phyloP scores from a whole-genome alignment of 2,113 vertebrate genomes.

The Leucopsar rothschildi region DNA sequence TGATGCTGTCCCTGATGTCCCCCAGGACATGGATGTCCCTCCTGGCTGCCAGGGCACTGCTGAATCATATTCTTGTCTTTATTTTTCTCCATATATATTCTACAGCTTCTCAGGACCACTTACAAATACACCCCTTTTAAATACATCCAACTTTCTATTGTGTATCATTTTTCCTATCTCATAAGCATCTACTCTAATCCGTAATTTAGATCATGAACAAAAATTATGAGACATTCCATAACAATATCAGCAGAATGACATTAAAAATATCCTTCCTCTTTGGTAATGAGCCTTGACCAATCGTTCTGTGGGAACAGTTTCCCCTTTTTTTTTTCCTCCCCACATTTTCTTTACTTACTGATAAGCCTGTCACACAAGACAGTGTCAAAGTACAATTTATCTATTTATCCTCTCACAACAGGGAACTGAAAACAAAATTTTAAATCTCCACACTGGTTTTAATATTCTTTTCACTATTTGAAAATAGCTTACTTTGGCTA shows the following conservation, averaged over 20 bases:
- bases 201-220: background rate
- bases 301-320: background rate
- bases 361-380: background rate
- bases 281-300: background rate
- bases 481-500: background rate
- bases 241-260: background rate
- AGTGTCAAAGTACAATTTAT: background rate
- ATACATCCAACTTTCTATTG: background rate
- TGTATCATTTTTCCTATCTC: background rate
- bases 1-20: fast-evolving
- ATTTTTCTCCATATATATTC: background rate
- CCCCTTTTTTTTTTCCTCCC: background rate
- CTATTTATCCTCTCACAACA: background rate
- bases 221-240: background rate
- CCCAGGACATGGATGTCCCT: fast-evolving
- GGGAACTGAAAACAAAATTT: background rate
- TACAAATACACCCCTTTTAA: background rate
- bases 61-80: background rate
- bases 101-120: background rate
- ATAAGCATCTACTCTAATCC: background rate
- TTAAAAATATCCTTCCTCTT: background rate
- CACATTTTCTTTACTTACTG: background rate
- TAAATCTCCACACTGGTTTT: background rate
- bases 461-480: background rate
- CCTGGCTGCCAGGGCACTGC: background rate